A percentile compares a stretch with the other conserved stretches of the same genome.
Conservation (phyloP, 2,888 invertebrate species). For the Patella caerulea region DNA sequence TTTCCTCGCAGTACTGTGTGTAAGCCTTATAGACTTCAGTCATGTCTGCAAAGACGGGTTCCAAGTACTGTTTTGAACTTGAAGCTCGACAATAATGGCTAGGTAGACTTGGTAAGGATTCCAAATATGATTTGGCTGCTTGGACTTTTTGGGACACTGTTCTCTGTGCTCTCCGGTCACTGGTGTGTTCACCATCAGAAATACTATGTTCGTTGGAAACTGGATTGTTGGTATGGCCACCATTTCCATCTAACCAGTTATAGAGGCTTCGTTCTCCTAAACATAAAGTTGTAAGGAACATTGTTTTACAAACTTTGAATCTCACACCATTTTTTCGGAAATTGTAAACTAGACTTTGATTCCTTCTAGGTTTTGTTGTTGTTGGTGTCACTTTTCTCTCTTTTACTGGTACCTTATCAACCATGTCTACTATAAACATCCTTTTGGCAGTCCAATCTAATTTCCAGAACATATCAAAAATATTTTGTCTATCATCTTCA, state of each 20-base stretch:
- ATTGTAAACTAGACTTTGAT: too few species aligned
- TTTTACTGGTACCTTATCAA: background rate
- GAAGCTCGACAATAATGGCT: constrained; percentile 17
- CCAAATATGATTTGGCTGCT: background rate
- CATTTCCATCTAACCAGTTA: too few species aligned
- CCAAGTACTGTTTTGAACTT: too few species aligned
- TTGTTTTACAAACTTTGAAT: too few species aligned
- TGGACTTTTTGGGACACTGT: background rate
- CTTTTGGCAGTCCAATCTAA: background rate
- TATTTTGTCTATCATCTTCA: background rate
- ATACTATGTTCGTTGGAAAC: too few species aligned
- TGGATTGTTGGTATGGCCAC: too few species aligned
- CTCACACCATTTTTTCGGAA: too few species aligned
- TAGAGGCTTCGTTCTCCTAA: too few species aligned
- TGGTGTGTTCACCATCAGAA: background rate
- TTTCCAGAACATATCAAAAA: constrained; percentile 1
- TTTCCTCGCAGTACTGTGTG: too few species aligned
- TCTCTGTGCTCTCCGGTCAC: background rate
- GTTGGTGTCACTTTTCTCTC: background rate
- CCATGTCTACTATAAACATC: background rate
- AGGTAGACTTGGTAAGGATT: constrained; percentile 14
- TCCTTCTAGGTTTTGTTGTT: background rate
- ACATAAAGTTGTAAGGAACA: too few species aligned
- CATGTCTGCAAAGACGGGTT: too few species aligned
- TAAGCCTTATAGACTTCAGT: too few species aligned